Percentiles rank a stretch among this genome's conserved stretches.
Evolutionary conservation across 2,888 invertebrate genomes (phyloP).

Genomic region (Oeneis ivallda): DNA sequence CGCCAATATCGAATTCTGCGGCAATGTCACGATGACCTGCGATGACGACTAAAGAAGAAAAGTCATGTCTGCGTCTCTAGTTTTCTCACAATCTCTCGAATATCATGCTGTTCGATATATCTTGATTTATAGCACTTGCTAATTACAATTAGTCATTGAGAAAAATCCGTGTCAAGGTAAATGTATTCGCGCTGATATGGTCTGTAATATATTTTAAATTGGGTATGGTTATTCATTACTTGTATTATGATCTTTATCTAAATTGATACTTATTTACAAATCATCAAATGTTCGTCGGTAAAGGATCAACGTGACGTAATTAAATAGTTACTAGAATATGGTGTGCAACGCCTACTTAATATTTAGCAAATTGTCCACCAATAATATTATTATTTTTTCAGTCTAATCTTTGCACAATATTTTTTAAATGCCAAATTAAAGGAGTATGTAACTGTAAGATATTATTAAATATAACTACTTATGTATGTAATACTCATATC

Average conservation of each 20-base stretch:
- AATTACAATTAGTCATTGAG: constrained; percentile 58
- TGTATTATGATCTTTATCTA: constrained; percentile 11
- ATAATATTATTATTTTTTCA: background rate
- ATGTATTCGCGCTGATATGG: constrained; percentile 32
- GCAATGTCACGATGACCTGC: no score
- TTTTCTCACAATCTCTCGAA: background rate
- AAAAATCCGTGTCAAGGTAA: constrained; percentile 60
- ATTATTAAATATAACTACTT: no score
- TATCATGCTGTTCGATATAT: constrained; percentile 7
- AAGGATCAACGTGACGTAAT: background rate
- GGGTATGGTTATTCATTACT: constrained; percentile 1
- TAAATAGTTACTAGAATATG: no score
- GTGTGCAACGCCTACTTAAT: no score
- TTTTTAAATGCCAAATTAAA: no score
- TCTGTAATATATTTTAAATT: constrained; percentile 13
- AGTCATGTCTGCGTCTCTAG: no score
- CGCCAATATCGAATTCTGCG: no score
- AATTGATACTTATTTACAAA: constrained; percentile 5
- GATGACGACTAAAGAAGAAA: no score
- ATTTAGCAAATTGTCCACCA: background rate
- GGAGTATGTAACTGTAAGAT: no score
- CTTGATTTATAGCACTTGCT: constrained; percentile 28
- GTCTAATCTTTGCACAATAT: no score
- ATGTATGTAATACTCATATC: no score
- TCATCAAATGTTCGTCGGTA: constrained; percentile 5